Conservation (phyloP, 2,888 invertebrate genomes). For the Melieria omissa region DNA sequence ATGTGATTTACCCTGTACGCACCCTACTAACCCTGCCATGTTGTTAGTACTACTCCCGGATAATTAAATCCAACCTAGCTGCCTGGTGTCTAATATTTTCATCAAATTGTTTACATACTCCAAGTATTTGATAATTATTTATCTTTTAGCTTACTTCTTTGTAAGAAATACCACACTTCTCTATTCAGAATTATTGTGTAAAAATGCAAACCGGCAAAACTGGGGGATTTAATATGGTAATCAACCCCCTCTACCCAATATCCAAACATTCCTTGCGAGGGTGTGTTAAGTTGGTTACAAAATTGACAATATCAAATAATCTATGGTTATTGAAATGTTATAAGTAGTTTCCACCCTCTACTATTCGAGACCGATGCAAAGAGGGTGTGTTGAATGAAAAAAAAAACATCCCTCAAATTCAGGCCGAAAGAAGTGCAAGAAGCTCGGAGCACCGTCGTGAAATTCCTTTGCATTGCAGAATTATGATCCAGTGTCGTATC, state of each 20-base stretch:
- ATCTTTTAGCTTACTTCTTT: too few species aligned
- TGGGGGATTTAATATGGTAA: conserved; percentile 1
- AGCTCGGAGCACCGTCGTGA: not conserved
- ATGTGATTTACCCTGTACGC: too few species aligned
- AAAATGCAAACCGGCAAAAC: too few species aligned
- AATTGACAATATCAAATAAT: conserved; percentile 4
- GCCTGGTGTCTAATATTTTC: too few species aligned
- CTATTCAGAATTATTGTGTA: too few species aligned
- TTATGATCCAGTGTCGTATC: too few species aligned
- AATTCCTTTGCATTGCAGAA: not conserved
- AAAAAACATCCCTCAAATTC: not conserved
- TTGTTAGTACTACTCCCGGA: too few species aligned
- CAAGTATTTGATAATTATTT: too few species aligned
- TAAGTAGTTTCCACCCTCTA: not conserved
- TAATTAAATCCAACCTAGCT: too few species aligned
- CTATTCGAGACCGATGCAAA: not conserved
- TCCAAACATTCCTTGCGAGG: not conserved
- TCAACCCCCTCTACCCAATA: not conserved
- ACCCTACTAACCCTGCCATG: too few species aligned
- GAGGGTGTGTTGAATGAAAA: not conserved
- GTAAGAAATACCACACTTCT: too few species aligned
- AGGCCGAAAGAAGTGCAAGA: not conserved
- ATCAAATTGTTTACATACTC: too few species aligned
- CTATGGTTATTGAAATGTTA: not conserved
- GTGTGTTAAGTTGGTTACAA: not conserved